Evolutionary conservation across 1,140 invertebrate species (phyloP).

Genomic region (Listronotus bonariensis): DNA sequence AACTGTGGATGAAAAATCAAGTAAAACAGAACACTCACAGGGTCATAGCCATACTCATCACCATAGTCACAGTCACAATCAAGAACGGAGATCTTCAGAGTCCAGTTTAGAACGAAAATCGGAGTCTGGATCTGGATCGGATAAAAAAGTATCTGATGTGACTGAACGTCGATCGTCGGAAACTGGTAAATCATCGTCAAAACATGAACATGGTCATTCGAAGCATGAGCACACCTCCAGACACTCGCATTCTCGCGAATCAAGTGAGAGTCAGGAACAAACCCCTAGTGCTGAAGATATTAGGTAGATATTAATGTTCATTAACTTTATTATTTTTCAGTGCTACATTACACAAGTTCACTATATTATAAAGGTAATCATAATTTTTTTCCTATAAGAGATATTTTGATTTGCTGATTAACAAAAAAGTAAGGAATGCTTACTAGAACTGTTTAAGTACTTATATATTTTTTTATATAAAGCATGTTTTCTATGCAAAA

Average conservation of each 20-base stretch:
- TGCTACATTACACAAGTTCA: too few relatives aligned
- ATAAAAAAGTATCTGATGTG: too few relatives aligned
- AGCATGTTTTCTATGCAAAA: too few relatives aligned
- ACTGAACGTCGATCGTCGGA: conserved; percentile 3
- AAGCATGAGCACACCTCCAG: neutral
- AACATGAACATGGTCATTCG: conserved; percentile 2
- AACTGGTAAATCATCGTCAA: conserved; percentile 1
- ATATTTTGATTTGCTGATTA: too few relatives aligned
- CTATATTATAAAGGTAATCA: too few relatives aligned
- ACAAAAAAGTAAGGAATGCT: too few relatives aligned
- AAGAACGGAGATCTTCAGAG: conserved; percentile 21
- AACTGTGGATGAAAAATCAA: conserved; percentile 27
- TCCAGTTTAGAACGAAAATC: neutral
- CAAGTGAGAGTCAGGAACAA: conserved; percentile 4
- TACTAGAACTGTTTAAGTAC: too few relatives aligned
- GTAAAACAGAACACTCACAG: conserved; percentile 2
- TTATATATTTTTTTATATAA: too few relatives aligned
- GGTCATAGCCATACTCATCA: too few relatives aligned
- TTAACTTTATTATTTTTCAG: too few relatives aligned
- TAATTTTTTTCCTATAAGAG: too few relatives aligned
- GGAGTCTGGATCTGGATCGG: neutral
- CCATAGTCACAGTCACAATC: neutral
- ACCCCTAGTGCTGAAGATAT: conserved; percentile 36
- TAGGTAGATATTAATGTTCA: conserved; percentile 4
- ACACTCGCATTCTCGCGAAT: neutral